Evolutionary conservation across 2,113 vertebrate species (phyloP).

Genomic region (Poeciliopsis prolifica): DNA sequence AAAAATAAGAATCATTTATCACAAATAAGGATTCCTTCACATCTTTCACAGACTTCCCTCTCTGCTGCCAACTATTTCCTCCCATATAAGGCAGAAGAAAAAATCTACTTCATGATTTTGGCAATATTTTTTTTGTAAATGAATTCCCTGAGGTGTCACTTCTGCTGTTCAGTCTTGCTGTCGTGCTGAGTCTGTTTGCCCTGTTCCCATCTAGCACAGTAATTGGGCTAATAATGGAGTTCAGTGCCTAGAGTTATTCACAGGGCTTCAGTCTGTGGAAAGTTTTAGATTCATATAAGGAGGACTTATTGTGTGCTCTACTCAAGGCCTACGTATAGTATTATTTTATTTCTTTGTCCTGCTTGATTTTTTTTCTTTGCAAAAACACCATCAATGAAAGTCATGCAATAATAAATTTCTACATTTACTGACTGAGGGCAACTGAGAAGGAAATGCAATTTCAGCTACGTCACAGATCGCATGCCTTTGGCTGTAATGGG

Average conservation of each 20-base stretch:
- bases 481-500: constrained; percentile 8
- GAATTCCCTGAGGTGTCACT: constrained; percentile 27
- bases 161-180: constrained; percentile 29
- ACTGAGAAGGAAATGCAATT: constrained; percentile 17
- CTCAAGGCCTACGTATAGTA: neutral
- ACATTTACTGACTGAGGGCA: neutral
- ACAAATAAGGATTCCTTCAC: neutral
- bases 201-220: constrained; percentile 23
- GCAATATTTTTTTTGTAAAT: constrained; percentile 36
- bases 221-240: constrained; percentile 53
- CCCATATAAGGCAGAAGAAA: constrained; percentile 11
- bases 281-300: constrained; percentile 41
- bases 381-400: neutral
- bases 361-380: neutral
- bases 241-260: constrained; percentile 24
- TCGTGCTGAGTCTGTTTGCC: constrained; percentile 11
- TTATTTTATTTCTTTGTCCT: neutral
- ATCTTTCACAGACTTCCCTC: constrained; percentile 3
- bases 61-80: constrained; percentile 1
- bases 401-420: neutral
- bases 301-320: constrained; percentile 21
- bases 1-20: too few relatives aligned
- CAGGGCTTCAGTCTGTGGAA: constrained; percentile 28
- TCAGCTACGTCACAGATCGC: constrained; percentile 3
- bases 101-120: constrained; percentile 33